Conservation (phyloP, 2,888 invertebrate genomes). For the Octonoba sinensis region DNA sequence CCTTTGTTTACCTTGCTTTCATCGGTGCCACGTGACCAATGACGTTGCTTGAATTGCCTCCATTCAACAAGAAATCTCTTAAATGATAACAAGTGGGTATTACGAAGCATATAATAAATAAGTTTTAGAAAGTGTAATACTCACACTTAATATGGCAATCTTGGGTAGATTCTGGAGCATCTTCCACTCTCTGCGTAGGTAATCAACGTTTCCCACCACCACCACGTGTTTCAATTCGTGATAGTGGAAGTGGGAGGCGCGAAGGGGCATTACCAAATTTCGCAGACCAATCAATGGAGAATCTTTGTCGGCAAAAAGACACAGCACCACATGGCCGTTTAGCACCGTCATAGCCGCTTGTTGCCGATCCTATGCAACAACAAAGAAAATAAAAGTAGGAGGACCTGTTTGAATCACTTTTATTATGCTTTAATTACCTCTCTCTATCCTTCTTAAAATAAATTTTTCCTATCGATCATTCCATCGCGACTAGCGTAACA, state of each 20-base stretch:
- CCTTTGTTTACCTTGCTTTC: no score
- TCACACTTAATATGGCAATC: slow-evolving; percentile 96
- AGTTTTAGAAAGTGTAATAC: slow-evolving; percentile 68
- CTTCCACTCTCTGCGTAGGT: slow-evolving; percentile 98
- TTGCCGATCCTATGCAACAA: slow-evolving; percentile 85
- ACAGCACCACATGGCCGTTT: slow-evolving; percentile 98
- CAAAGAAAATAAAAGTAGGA: not conserved
- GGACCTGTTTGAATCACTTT: no score
- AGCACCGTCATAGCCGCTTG: slow-evolving; percentile 99
- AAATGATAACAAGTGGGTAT: no score
- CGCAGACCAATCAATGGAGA: slow-evolving; percentile 97
- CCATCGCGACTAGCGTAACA: no score
- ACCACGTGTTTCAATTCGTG: slow-evolving; percentile 99
- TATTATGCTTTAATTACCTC: no score
- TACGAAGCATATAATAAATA: no score
- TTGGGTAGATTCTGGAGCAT: slow-evolving; percentile 99
- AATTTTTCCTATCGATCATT: no score
- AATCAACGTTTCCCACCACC: slow-evolving; percentile 98
- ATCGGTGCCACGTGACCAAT: no score
- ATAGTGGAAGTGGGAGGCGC: slow-evolving; percentile 99
- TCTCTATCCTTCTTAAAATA: no score
- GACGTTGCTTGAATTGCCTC: no score
- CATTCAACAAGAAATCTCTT: no score
- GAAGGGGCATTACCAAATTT: slow-evolving; percentile 98
- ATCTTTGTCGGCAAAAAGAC: slow-evolving; percentile 99